Conservation (phyloP, 1,140 invertebrate species). For the Zaprionus taronus region DNA sequence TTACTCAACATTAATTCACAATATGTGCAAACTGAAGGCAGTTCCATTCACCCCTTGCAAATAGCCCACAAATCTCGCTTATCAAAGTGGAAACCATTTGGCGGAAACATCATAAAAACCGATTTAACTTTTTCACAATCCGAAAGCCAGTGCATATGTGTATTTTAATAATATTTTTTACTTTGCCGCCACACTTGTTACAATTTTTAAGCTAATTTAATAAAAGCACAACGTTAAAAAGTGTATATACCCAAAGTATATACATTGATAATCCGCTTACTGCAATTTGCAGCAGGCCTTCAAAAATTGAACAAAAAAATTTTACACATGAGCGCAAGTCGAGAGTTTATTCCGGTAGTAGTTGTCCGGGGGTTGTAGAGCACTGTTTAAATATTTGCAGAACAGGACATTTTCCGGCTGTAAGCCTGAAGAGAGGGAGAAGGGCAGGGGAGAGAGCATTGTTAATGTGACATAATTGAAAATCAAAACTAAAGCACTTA, state of each 20-base stretch:
- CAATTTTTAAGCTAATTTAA: conserved; percentile 77
- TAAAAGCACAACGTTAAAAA: conserved; percentile 14
- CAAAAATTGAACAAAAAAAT: conserved; percentile 52
- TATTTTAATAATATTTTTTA: conserved; percentile 43
- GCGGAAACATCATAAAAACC: conserved; percentile 18
- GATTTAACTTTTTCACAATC: conserved; percentile 34
- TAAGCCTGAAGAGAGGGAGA: conserved; percentile 46
- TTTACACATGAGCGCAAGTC: conserved; percentile 66
- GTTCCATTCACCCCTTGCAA: background rate
- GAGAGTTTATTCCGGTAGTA: conserved; percentile 49
- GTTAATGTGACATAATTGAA: conserved; percentile 84
- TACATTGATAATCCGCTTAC: conserved; percentile 73
- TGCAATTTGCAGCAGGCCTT: conserved; percentile 55
- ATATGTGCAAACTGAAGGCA: background rate
- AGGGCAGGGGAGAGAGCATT: conserved; percentile 19
- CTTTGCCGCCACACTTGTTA: conserved; percentile 67
- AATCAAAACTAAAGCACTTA: conserved; percentile 84
- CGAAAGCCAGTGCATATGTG: conserved; percentile 63
- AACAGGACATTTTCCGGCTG: conserved; percentile 35
- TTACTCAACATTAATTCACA: background rate
- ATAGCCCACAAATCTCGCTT: conserved; percentile 1
- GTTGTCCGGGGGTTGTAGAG: conserved; percentile 59
- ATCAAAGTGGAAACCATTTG: conserved; percentile 15
- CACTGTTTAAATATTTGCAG: conserved; percentile 56
- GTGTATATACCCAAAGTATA: background rate